Conservation (phyloP, 2,113 vertebrate genomes). For the Paramormyrops kingsleyae region DNA sequence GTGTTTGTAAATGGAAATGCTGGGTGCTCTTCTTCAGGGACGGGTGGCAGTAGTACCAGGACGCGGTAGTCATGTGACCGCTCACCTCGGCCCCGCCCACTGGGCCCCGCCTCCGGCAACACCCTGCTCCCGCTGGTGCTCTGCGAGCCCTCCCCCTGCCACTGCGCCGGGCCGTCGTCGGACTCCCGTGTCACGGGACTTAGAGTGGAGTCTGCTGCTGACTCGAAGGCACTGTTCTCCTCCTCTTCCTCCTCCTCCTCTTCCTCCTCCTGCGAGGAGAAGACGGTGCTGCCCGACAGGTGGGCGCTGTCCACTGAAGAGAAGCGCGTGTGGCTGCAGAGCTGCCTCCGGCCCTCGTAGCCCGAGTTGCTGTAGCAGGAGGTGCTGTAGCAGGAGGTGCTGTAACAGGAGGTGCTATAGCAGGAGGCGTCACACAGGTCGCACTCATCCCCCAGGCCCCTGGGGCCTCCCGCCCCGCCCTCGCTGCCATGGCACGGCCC, state of each 20-base stretch:
- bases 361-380: slow-evolving; percentile 75
- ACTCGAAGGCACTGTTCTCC: slow-evolving; percentile 79
- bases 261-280: slow-evolving; percentile 76
- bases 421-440: slow-evolving; percentile 87
- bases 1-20: not conserved
- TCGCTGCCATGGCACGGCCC: slow-evolving; percentile 55
- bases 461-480: slow-evolving; percentile 58
- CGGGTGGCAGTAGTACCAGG: not conserved
- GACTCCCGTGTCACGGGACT: slow-evolving; percentile 66
- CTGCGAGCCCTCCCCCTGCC: slow-evolving; percentile 63
- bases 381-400: slow-evolving; percentile 69
- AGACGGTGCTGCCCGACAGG: slow-evolving; percentile 73
- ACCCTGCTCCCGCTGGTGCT: slow-evolving; percentile 56
- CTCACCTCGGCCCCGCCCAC: slow-evolving; percentile 61
- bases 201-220: slow-evolving; percentile 68
- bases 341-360: slow-evolving; percentile 58
- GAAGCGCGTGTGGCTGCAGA: slow-evolving; percentile 69
- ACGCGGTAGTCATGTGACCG: not conserved
- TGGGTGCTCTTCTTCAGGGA: not conserved
- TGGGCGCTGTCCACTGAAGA: slow-evolving; percentile 77
- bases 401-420: slow-evolving; percentile 61
- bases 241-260: slow-evolving; percentile 50
- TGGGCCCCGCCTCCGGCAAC: slow-evolving; percentile 66
- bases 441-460: slow-evolving; percentile 72
- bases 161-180: slow-evolving; percentile 57